Base-by-base conservation (phyloP, 2,888 invertebrate species). In the Cephus spinipes region DNA sequence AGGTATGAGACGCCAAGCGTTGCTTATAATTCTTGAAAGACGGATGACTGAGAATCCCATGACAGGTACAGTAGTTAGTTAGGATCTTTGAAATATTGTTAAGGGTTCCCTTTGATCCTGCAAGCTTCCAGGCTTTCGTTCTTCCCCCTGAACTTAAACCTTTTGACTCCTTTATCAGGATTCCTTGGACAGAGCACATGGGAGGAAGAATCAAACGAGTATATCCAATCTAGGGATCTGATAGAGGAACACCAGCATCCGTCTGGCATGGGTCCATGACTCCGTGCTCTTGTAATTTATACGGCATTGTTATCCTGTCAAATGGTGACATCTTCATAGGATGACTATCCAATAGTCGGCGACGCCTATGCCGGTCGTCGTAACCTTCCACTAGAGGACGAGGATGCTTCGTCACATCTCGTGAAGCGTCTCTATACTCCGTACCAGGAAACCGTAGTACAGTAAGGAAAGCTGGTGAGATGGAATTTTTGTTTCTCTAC, bases 231-330 rank as follows among this genome's bases (percentile, higher is more conserved):
- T 23, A 55, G 23, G 9, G 23, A 55, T 55, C 55, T 9, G 23
- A 55, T 55, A 55, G 55, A 55, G 23, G 23, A 55, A 23, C 23
- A 23, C 55, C 23, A 55, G 55, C 55, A 23, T 55, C 23, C 55
- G 9, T 55, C 55, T 23, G 40, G 40, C 40, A 23, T 55, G 55
- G 55, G 55, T 55, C 55, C 55, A 55, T 23, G 55, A 77, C 80
- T 79, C 80, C 71, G 73, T 82, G 79, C 77, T 79, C 82, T 77
- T 80, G 76, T 87, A 89, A 89, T 89, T 87, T 88, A 89, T 87
- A 88, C 89, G 82, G 86, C 82, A 87, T 88, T 87, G 87, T 89
- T 81, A 81, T 78, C 82, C 81, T 86, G 87, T 88, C 88, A 88
- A 86, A 85, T 78, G 83, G 82, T 86, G 87, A 89, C 87, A 86